These are phyloP conservation scores for Notoglanidium macrostoma DNA, from an alignment of 2,797 vertebrate genomes.

Conservation along the genomic window DNA sequence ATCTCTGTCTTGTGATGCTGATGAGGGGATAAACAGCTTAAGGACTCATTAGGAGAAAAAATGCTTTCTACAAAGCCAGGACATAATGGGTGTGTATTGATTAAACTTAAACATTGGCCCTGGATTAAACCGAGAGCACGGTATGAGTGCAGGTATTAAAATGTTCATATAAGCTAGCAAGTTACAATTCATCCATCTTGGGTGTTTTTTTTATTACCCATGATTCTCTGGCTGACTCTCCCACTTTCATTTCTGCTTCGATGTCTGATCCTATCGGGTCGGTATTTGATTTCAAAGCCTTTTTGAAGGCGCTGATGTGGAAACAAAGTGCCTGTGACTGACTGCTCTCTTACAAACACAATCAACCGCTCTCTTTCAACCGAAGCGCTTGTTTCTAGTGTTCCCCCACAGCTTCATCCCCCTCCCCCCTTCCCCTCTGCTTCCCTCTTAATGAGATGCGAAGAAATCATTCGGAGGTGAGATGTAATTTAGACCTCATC, in stretches of 20 bases:
- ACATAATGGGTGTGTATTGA: slow-evolving; percentile 52
- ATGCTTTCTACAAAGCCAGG: slow-evolving; percentile 39
- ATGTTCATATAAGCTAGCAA: neutral
- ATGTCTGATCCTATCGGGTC: slow-evolving; percentile 41
- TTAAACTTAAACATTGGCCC: slow-evolving; percentile 43
- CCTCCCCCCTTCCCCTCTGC: slow-evolving; percentile 40
- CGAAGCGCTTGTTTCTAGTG: slow-evolving; percentile 25
- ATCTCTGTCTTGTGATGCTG: slow-evolving; percentile 33
- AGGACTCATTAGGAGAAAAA: slow-evolving; percentile 45
- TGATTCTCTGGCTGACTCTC: slow-evolving; percentile 34
- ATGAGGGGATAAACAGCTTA: slow-evolving; percentile 53
- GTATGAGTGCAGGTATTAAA: slow-evolving; percentile 10
- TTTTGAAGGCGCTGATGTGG: slow-evolving; percentile 42
- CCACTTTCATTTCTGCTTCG: neutral
- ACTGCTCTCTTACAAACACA: slow-evolving; percentile 58
- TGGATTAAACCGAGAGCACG: slow-evolving; percentile 22
- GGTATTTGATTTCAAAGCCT: slow-evolving; percentile 41
- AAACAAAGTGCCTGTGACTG: slow-evolving; percentile 43
- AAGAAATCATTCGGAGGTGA: slow-evolving; percentile 73
- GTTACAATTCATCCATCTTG: neutral
- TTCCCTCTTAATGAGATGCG: slow-evolving; percentile 68
- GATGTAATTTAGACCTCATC: slow-evolving; percentile 70
- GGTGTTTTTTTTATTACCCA: neutral
- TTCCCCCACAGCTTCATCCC: slow-evolving; percentile 8
- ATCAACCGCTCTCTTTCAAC: slow-evolving; percentile 47